phyloP scores from a whole-genome alignment of 1,140 invertebrate species.

The Parapsyche elsis region DNA sequence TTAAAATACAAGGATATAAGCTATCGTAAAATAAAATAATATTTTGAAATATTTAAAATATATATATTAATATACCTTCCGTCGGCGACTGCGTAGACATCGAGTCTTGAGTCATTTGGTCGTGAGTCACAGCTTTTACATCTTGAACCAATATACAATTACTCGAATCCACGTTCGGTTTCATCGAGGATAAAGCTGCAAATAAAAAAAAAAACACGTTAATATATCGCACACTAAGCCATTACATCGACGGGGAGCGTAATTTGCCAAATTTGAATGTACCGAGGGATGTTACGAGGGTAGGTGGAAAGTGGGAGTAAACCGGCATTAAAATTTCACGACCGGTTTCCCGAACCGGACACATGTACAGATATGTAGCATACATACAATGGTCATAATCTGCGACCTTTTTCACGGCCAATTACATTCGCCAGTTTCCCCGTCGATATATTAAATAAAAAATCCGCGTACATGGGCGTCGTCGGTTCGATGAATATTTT shows the following conservation, averaged over 20 bases:
- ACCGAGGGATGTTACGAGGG: neutral
- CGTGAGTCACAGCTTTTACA: conserved; percentile 86
- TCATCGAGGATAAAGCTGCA: conserved; percentile 88
- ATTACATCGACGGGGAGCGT: neutral
- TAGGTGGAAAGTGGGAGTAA: neutral
- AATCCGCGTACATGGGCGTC: neutral
- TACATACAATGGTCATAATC: conserved; percentile 26
- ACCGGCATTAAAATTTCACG: conserved; percentile 54
- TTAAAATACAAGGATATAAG: no score
- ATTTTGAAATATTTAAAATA: no score
- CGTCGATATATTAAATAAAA: neutral
- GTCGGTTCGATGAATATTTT: neutral
- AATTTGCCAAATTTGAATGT: conserved; percentile 19
- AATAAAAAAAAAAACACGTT: conserved; percentile 59
- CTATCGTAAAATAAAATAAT: no score
- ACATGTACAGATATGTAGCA: conserved; percentile 49
- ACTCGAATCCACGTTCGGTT: conserved; percentile 82
- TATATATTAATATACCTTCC: conserved; percentile 68
- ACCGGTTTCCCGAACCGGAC: conserved; percentile 48
- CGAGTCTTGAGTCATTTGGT: conserved; percentile 78
- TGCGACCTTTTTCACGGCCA: conserved; percentile 34
- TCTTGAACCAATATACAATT: conserved; percentile 91
- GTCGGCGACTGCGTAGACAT: conserved; percentile 79
- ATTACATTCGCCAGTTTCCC: conserved; percentile 13
- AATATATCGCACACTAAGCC: neutral